Conservation (phyloP, 1,140 invertebrate genomes). For the Meloidogyne hapla region DNA sequence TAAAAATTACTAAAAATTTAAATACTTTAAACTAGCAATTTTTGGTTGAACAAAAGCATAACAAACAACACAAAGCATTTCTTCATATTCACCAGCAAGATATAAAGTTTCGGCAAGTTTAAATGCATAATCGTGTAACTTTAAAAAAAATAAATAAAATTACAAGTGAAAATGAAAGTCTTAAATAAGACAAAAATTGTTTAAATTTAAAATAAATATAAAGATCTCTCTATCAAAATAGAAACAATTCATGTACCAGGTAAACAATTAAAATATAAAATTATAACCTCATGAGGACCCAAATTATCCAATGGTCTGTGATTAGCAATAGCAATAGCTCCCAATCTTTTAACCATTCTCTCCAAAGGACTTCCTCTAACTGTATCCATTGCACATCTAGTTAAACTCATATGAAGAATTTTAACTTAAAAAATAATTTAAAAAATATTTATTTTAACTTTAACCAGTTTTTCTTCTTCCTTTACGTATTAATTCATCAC, state of each 20-base stretch:
- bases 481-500: conserved; percentile 13
- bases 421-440: conserved; percentile 33
- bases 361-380: conserved; percentile 44
- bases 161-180: not conserved
- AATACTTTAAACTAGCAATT: conserved; percentile 48
- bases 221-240: no score
- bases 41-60: conserved; percentile 62
- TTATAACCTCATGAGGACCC: conserved; percentile 20
- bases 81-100: conserved; percentile 42
- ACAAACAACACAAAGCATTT: conserved; percentile 57
- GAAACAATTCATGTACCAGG: no score
- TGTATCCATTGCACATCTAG: conserved; percentile 42
- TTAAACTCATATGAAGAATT: conserved; percentile 33
- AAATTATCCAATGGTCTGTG: conserved; percentile 40
- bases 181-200: no score
- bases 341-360: conserved; percentile 48
- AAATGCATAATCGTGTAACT: conserved; percentile 59
- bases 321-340: conserved; percentile 37
- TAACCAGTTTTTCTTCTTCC: conserved; percentile 18
- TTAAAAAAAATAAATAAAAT: conserved; percentile 17
- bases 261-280: not conserved
- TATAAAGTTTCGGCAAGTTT: conserved; percentile 54
- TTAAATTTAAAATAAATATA: not conserved
- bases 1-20: conserved; percentile 4
- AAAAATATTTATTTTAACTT: conserved; percentile 23